These are phyloP conservation scores for Cecidostiba fungosa DNA, from an alignment of 2,888 invertebrate species.

Conservation along the genomic window DNA sequence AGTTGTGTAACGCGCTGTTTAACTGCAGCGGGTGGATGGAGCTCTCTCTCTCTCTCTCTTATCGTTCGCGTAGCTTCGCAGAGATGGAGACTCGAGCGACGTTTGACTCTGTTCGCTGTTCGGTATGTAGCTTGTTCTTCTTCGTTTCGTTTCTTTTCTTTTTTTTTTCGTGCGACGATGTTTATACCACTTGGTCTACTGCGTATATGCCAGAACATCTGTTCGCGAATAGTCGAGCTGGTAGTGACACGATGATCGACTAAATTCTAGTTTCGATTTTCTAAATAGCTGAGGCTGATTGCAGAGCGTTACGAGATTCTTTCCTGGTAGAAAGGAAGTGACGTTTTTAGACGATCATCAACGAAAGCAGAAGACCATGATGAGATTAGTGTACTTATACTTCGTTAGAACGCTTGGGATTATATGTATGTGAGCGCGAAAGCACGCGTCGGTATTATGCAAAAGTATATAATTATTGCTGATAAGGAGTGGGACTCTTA, in stretches of 20 bases:
- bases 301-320: not conserved
- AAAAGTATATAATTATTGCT: not conserved
- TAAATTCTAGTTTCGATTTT: no score
- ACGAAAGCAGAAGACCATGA: no score
- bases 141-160: not conserved
- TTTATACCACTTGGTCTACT: not conserved
- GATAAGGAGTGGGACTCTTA: not conserved
- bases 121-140: not conserved
- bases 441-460: not conserved
- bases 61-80: conserved; percentile 52
- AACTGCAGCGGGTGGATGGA: conserved; percentile 49
- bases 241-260: no score
- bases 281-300: not conserved
- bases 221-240: no score
- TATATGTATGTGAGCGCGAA: not conserved
- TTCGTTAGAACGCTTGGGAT: no score
- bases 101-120: not conserved
- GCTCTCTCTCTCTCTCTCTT: not conserved
- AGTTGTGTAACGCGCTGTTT: conserved; percentile 54
- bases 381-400: no score
- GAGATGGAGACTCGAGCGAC: conserved; percentile 55
- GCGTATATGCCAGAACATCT: not conserved
- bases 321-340: not conserved
- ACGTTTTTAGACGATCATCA: no score
- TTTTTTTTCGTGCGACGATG: not conserved